These are phyloP conservation scores for Okapia johnstoni DNA, from an alignment of 2,113 vertebrate species.

Conservation along the genomic window DNA sequence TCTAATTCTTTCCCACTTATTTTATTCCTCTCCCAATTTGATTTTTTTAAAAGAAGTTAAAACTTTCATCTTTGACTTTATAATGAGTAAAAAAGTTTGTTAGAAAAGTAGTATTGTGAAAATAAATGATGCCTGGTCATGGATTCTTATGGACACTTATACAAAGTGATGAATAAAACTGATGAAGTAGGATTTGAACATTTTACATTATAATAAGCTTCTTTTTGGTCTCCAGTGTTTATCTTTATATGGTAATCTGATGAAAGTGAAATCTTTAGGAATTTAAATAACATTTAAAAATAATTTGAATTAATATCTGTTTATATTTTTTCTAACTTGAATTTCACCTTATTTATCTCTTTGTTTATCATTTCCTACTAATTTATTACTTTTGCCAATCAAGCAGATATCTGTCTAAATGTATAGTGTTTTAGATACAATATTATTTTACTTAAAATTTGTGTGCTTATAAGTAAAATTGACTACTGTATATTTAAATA, in stretches of 20 bases:
- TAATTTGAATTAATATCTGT: conserved; percentile 18
- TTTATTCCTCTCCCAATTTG: conserved; percentile 20
- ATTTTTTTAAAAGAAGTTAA: conserved; percentile 40
- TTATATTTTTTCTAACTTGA: not conserved
- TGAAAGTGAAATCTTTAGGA: not conserved
- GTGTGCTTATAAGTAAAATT: not conserved
- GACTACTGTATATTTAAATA: not conserved
- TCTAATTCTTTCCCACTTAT: conserved; percentile 40
- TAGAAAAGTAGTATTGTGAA: conserved; percentile 30
- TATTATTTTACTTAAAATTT: not conserved
- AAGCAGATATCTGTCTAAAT: not conserved
- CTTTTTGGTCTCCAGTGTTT: not conserved
- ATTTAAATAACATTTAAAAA: conserved; percentile 15
- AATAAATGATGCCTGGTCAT: not conserved
- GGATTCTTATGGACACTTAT: conserved; percentile 6
- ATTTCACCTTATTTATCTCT: not conserved
- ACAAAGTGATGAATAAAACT: not conserved
- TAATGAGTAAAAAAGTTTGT: conserved; percentile 20
- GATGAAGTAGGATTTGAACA: not conserved
- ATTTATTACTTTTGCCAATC: not conserved
- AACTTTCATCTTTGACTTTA: conserved; percentile 36
- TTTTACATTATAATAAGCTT: not conserved
- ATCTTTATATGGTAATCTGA: not conserved
- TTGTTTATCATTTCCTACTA: not conserved
- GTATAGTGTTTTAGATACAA: not conserved